Conservation (phyloP, 2,113 vertebrate species). For the western clawed frog (Xenopus tropicalis) region DNA sequence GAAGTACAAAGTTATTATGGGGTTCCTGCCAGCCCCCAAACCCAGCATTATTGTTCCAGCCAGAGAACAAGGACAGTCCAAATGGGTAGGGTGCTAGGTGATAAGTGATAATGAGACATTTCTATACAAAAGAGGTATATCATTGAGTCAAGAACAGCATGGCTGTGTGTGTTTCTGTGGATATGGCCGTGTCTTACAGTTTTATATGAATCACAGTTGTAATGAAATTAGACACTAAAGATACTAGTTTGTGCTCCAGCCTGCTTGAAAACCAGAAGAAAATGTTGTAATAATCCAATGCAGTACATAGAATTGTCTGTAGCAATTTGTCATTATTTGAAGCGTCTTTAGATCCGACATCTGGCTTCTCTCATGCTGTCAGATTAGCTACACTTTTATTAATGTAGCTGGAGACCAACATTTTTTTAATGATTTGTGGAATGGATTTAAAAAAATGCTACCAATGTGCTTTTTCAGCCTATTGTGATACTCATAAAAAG, state of each 20-base stretch:
- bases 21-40: too few species aligned
- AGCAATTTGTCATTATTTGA: neutral
- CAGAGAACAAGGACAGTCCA: too few species aligned
- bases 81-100: too few species aligned
- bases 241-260: neutral
- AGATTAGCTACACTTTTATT: neutral
- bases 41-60: too few species aligned
- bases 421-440: constrained; percentile 45
- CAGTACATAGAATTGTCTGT: neutral
- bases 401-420: constrained; percentile 16
- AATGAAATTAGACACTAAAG: neutral
- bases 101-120: too few species aligned
- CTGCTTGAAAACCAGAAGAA: neutral
- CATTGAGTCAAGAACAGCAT: too few species aligned
- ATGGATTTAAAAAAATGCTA: neutral
- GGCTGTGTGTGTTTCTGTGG: too few species aligned
- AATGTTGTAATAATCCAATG: constrained; percentile 3
- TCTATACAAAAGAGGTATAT: too few species aligned
- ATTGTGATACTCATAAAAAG: neutral
- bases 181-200: too few species aligned
- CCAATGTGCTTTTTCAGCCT: neutral
- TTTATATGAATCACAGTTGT: too few species aligned
- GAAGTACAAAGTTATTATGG: too few species aligned
- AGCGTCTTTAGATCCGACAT: neutral
- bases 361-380: constrained; percentile 12